Evolutionary conservation across 2,113 vertebrate species (phyloP).

Genomic region (Nycticorax nycticorax): DNA sequence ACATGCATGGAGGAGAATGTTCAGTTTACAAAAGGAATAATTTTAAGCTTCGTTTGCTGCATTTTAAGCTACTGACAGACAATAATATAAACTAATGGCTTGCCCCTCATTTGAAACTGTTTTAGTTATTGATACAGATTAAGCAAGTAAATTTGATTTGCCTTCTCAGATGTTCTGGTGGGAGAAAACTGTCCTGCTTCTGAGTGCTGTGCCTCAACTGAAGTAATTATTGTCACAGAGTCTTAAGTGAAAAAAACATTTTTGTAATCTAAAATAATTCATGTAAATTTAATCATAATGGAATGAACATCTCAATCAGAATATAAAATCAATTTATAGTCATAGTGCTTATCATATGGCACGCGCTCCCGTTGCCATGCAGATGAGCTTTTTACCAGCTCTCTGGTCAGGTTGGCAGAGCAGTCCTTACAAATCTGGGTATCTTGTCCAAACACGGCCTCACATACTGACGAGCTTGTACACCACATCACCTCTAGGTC

Average conservation of each 20-base stretch:
- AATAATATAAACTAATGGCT: conserved; percentile 11
- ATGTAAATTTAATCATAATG: neutral
- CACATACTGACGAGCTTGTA: neutral
- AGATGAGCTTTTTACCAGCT: neutral
- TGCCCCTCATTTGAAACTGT: conserved; percentile 23
- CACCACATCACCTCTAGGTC: neutral
- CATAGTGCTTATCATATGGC: neutral
- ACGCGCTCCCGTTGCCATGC: accelerated
- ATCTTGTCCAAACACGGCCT: neutral
- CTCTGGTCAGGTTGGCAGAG: neutral
- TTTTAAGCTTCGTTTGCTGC: neutral
- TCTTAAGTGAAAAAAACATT: neutral
- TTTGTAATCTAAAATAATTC: neutral
- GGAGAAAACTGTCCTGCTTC: conserved; percentile 1
- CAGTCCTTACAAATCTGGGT: neutral
- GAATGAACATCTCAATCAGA: neutral
- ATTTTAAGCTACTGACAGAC: neutral
- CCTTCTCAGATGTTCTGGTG: conserved; percentile 7
- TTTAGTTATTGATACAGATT: conserved; percentile 40
- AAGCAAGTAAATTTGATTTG: conserved; percentile 39
- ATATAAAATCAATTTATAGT: neutral
- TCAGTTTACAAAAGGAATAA: neutral
- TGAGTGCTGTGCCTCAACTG: neutral
- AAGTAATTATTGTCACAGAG: neutral
- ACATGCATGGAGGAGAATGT: neutral